Conservation (phyloP, 2,888 invertebrate species). For the Eupithecia vulgata region DNA sequence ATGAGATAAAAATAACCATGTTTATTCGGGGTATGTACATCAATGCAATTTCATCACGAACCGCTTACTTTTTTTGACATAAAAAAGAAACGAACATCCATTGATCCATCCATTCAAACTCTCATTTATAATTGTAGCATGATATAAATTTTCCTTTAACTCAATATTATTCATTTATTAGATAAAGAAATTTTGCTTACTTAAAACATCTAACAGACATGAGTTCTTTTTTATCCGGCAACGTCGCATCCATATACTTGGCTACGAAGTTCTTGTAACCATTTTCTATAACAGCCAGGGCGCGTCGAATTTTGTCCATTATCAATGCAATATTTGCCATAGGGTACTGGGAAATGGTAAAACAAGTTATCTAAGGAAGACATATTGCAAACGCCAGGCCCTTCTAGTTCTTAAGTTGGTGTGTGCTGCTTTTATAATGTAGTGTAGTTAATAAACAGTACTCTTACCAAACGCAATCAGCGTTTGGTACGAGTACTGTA, state of each 20-base stretch:
- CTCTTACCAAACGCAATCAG: no score
- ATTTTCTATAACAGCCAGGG: constrained; percentile 83
- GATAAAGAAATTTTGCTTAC: constrained; percentile 52
- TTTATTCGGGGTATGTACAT: no score
- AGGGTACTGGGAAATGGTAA: constrained; percentile 84
- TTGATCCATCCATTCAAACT: no score
- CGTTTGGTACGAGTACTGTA: no score
- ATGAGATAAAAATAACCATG: no score
- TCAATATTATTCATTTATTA: not conserved
- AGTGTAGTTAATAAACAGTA: no score
- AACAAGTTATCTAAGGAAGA: not conserved
- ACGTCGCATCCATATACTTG: constrained; percentile 84
- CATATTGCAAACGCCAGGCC: not conserved
- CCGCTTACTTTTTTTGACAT: no score
- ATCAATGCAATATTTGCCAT: constrained; percentile 89
- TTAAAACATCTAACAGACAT: constrained; percentile 77
- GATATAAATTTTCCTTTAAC: no score
- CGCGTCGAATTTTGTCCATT: constrained; percentile 89
- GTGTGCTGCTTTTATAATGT: not conserved
- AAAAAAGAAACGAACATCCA: no score
- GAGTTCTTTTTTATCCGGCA: constrained; percentile 69
- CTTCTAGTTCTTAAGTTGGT: not conserved
- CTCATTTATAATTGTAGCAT: no score
- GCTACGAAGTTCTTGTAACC: constrained; percentile 91
- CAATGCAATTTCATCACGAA: no score